Evolutionary conservation across 2,113 vertebrate genomes (phyloP), one percentile per base, ranked within the genome.

Genomic region (Burhinus bistriatus): DNA sequence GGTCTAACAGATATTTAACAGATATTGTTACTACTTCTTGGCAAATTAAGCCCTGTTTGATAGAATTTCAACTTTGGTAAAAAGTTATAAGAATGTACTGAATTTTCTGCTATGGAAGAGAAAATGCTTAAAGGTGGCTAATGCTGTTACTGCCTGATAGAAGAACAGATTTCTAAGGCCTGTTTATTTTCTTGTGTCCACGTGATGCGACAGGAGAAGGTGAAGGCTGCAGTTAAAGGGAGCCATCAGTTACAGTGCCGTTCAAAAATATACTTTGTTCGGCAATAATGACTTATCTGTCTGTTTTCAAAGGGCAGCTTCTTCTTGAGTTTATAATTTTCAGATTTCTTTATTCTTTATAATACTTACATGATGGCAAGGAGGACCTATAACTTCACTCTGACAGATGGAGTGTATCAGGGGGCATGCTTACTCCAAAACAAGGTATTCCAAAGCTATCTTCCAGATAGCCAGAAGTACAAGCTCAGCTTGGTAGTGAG

Each of bases 111-210:
- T 76, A 3, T 49, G 42, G 76, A 78, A 83, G 40, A 3, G 9
- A 45, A 87, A 86, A 54, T 42, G 27, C 29, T 83, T 84, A 52
- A 77, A 93, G n/a, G 55, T 80, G 17, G 27, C 7, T 90, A 91
- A 75, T 68, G 29, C 6, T 89, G 77, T 82, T 82, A 69, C 34
- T 3, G 0, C 34, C 51, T 54, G 77, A 82, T 61, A 95, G 66
- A 94, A 97, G 96, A 98, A 69, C 61, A 34, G 16, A 32, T 88
- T 94, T 73, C 57, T 68, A 83, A 93, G n/a, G 15, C 27, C 70
- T 79, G 52, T 95, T 97, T 97, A 89, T 96, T 97, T 97, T 75
- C 68, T 65, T 57, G 16, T 58, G 47, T 91, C 89, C 94, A 23
- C 57, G 36, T 25, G 76, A 94, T 91, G 89, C 95, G 95, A 96